Evolutionary conservation across 2,797 vertebrate species (phyloP).

Genomic region (Petrocephalus sullivani): DNA sequence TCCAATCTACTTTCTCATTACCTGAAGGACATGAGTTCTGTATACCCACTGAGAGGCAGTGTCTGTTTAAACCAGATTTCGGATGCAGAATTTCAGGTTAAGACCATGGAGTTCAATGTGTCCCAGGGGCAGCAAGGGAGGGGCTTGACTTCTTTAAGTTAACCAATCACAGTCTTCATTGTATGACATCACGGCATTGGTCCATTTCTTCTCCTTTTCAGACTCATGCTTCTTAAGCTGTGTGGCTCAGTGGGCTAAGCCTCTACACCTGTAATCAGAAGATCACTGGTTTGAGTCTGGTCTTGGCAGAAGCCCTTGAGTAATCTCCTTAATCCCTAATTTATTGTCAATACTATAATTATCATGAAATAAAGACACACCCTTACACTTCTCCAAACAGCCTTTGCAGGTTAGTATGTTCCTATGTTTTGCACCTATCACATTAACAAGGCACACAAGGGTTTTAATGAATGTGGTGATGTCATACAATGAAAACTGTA

Average conservation of each 20-base stretch:
- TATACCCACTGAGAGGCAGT: background rate
- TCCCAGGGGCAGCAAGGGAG: background rate
- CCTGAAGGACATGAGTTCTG: background rate
- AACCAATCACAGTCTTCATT: background rate
- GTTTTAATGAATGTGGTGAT: background rate
- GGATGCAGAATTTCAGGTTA: background rate
- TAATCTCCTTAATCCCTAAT: background rate
- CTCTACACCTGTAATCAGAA: background rate
- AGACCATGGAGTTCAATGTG: background rate
- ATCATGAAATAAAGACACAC: background rate
- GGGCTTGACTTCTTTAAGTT: background rate
- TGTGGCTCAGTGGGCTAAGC: background rate
- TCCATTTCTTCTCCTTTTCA: background rate
- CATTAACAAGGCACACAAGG: background rate
- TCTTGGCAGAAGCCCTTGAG: background rate
- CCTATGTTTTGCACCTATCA: background rate
- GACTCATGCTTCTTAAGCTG: background rate
- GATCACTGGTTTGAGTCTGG: background rate
- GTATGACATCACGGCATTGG: background rate
- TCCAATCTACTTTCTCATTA: background rate
- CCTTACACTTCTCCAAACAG: background rate
- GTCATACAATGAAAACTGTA: background rate
- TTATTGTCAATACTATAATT: background rate
- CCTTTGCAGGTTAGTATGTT: background rate
- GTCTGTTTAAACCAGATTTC: background rate